A percentile compares a stretch with the other conserved stretches of the same genome.
Evolutionary conservation across 2,797 vertebrate species (phyloP).

Genomic region (Chloroceryle amazona): DNA sequence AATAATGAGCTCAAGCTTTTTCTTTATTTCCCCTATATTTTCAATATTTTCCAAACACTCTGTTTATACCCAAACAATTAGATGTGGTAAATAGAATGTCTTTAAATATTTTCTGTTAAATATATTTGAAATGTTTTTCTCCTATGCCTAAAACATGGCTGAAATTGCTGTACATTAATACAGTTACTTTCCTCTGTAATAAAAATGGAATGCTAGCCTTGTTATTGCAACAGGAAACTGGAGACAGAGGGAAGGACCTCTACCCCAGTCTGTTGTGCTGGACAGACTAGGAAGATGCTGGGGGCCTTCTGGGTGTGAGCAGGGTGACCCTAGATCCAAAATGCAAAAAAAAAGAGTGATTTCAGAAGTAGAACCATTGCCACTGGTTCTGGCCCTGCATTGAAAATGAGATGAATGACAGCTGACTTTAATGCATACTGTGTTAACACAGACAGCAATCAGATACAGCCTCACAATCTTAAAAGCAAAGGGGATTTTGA

Average conservation of each 20-base stretch:
- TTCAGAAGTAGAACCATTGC: background rate
- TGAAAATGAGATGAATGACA: background rate
- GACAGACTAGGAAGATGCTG: background rate
- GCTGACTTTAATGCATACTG: background rate
- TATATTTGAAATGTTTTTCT: background rate
- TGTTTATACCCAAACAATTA: background rate
- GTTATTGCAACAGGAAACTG: background rate
- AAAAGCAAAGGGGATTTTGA: background rate
- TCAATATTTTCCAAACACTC: background rate
- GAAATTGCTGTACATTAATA: background rate
- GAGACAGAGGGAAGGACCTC: background rate
- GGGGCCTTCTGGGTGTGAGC: background rate
- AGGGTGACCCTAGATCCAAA: background rate
- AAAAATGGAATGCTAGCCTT: background rate
- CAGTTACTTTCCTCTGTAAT: background rate
- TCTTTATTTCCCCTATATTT: background rate
- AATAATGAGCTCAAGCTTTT: background rate
- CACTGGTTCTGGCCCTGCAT: rapidly evolving
- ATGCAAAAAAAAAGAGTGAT: background rate
- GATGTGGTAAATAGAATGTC: background rate
- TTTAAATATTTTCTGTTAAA: background rate
- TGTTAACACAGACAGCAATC: background rate
- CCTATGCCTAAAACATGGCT: background rate
- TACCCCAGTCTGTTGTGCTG: background rate
- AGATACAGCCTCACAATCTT: background rate